Conservation (phyloP, 2,113 vertebrate genomes). For the Megaleporinus macrocephalus region DNA sequence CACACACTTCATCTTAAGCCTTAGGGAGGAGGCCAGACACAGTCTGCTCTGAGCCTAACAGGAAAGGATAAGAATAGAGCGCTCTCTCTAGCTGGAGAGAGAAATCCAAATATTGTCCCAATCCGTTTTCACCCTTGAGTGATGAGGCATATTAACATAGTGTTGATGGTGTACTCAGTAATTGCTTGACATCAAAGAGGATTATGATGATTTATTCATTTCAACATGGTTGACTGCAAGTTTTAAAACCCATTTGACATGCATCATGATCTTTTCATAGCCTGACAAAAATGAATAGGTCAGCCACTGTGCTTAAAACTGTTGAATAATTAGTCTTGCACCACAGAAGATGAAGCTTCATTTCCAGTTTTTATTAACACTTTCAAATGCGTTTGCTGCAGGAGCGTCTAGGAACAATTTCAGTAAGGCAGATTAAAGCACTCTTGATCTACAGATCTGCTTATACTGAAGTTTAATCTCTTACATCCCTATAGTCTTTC, state of each 20-base stretch:
- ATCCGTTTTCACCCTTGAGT: constrained; percentile 64
- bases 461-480: background rate
- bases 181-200: constrained; percentile 42
- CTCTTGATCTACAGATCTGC: background rate
- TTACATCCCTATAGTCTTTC: background rate
- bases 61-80: constrained; percentile 68
- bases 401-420: background rate
- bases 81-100: constrained; percentile 67
- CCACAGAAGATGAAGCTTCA: constrained; percentile 1
- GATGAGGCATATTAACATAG: constrained; percentile 43
- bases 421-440: background rate
- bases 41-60: constrained; percentile 64
- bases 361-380: constrained; percentile 7
- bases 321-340: constrained; percentile 1
- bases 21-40: constrained; percentile 62
- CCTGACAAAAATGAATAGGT: constrained; percentile 5
- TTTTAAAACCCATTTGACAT: constrained; percentile 25
- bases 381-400: background rate
- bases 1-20: constrained; percentile 64
- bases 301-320: background rate
- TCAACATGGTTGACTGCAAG: constrained; percentile 32
- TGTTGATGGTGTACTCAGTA: constrained; percentile 33
- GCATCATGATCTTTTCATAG: constrained; percentile 17
- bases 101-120: constrained; percentile 71
- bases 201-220: constrained; percentile 44